phyloP scores from a whole-genome alignment of 2,888 invertebrate genomes.

The Heliconius ethilla region DNA sequence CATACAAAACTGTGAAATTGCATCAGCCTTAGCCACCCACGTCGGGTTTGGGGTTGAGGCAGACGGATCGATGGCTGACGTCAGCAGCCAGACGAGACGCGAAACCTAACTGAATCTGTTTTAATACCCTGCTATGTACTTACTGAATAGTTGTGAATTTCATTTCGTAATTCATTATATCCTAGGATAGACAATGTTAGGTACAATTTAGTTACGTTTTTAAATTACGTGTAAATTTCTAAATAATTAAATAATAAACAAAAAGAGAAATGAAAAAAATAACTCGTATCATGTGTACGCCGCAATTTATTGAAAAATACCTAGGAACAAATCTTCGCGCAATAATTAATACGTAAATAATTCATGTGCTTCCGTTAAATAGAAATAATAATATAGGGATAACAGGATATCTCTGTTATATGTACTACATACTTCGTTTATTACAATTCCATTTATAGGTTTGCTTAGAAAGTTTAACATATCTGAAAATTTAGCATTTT shows the following conservation, averaged over 20 bases:
- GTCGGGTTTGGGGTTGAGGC: slow-evolving; percentile 53
- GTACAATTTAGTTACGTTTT: no score
- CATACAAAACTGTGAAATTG: slow-evolving; percentile 55
- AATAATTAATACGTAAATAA: background rate
- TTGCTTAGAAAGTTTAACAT: background rate
- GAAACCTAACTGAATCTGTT: slow-evolving; percentile 25
- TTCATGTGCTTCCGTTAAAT: background rate
- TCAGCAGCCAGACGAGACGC: slow-evolving; percentile 58
- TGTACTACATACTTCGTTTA: no score
- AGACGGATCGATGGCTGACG: slow-evolving; percentile 79
- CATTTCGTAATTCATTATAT: background rate
- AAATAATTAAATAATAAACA: no score
- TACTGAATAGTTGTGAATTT: background rate
- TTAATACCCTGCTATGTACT: slow-evolving; percentile 11
- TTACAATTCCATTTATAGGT: background rate
- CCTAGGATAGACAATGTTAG: background rate
- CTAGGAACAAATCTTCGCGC: background rate
- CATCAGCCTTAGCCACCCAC: slow-evolving; percentile 63
- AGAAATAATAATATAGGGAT: background rate
- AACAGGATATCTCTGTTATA: background rate
- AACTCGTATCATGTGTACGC: no score
- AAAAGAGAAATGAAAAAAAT: no score
- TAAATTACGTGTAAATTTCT: no score
- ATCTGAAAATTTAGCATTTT: background rate
- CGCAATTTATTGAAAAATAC: background rate